phyloP scores from a whole-genome alignment of 2,888 invertebrate species.

The Apamea crenata region DNA sequence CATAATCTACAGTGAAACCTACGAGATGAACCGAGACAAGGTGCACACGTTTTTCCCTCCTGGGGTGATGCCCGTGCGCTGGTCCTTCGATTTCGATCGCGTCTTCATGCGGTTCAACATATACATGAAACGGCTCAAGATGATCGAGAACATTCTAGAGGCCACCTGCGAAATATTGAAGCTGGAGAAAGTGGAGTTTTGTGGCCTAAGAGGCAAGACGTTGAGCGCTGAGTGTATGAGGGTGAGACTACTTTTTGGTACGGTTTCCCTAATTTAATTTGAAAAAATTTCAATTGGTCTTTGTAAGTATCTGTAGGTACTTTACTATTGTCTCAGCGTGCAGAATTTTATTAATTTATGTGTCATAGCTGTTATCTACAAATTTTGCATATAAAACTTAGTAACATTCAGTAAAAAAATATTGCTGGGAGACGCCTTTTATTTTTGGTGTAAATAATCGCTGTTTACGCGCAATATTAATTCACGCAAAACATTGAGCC shows the following conservation, averaged over 20 bases:
- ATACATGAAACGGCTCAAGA: conserved; percentile 91
- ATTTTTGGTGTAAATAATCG: neutral
- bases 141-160: conserved; percentile 93
- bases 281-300: neutral
- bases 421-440: neutral
- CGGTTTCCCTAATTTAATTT: neutral
- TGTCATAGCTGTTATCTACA: neutral
- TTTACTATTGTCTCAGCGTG: neutral
- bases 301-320: neutral
- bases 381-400: neutral
- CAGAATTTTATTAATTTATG: neutral
- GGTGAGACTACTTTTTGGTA: conserved; percentile 69
- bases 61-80: conserved; percentile 91
- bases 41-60: conserved; percentile 89
- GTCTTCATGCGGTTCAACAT: conserved; percentile 92
- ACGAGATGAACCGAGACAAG: conserved; percentile 89
- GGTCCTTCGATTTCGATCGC: conserved; percentile 94
- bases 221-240: conserved; percentile 89
- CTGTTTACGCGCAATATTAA: neutral
- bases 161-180: conserved; percentile 95
- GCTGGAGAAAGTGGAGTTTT: conserved; percentile 95
- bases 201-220: conserved; percentile 92
- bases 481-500: neutral
- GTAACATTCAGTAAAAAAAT: neutral
- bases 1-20: conserved; percentile 81